Percentiles rank a stretch among this genome's conserved stretches.
phyloP scores from a whole-genome alignment of 2,797 vertebrate species.

The Rhynchotus rufescens region DNA sequence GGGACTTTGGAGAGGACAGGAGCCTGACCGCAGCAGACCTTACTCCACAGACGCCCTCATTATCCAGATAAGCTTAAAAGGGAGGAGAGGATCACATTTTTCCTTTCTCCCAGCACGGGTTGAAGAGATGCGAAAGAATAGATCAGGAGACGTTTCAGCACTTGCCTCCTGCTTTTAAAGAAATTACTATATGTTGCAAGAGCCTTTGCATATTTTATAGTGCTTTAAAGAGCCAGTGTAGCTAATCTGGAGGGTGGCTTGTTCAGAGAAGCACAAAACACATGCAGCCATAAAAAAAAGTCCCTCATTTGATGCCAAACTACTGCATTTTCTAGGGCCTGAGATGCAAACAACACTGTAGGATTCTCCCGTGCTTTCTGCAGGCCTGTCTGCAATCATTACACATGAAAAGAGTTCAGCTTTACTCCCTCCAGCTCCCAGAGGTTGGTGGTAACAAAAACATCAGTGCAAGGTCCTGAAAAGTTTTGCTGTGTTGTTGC shows the following conservation, averaged over 20 bases:
- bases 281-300: conserved; percentile 55
- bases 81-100: neutral
- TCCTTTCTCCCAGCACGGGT: neutral
- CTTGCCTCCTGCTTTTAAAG: conserved; percentile 43
- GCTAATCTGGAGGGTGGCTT: conserved; percentile 55
- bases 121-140: conserved; percentile 18
- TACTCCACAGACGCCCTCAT: neutral
- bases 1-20: too few relatives aligned
- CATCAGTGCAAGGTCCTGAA: neutral
- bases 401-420: neutral
- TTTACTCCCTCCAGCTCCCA: neutral
- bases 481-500: neutral
- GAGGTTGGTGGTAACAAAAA: neutral
- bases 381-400: neutral
- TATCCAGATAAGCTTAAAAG: neutral
- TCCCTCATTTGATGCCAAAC: conserved; percentile 49
- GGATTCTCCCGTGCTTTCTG: neutral
- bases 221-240: conserved; percentile 37
- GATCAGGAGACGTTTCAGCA: conserved; percentile 39
- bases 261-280: conserved; percentile 51
- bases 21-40: neutral
- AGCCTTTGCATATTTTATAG: conserved; percentile 58
- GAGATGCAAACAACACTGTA: neutral
- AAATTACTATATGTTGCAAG: conserved; percentile 37
- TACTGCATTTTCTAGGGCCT: conserved; percentile 31